Percentiles rank a stretch among this genome's conserved stretches.
phyloP scores from a whole-genome alignment of 2,113 vertebrate species.

The Capreolus pygargus region DNA sequence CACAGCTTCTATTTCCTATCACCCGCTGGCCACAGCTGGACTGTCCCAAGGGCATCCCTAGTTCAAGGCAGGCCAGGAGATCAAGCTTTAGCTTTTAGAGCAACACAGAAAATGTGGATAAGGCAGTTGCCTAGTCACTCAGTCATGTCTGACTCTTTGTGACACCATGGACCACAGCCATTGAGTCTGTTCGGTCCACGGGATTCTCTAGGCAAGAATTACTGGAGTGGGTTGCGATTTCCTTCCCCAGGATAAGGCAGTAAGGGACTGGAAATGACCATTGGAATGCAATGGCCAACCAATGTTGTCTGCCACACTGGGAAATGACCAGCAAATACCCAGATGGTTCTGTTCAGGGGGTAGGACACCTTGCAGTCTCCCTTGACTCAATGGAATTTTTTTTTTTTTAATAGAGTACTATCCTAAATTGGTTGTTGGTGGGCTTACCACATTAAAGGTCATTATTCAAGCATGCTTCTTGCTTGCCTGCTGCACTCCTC shows the following conservation, averaged over 20 bases:
- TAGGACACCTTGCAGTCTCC: accelerated
- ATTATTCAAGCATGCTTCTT: not conserved
- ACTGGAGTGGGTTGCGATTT: not conserved
- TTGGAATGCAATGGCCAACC: not conserved
- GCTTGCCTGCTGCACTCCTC: not conserved
- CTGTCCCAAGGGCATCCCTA: not conserved
- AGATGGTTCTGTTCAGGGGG: not conserved
- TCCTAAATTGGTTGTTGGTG: not conserved
- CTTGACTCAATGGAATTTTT: not conserved
- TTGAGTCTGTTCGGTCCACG: not conserved
- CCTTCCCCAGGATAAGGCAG: not conserved
- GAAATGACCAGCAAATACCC: not conserved
- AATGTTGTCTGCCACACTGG: not conserved
- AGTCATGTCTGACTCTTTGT: accelerated
- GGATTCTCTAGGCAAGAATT: not conserved
- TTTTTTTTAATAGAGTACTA: not conserved
- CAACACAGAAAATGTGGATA: not conserved
- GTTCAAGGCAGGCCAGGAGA: not conserved
- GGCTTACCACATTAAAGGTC: no score
- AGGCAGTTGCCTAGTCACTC: not conserved
- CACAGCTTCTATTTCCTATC: not conserved
- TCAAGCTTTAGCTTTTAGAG: not conserved
- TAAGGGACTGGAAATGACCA: not conserved
- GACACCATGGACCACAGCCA: not conserved
- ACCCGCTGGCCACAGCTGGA: not conserved